Evolutionary conservation across 2,113 vertebrate species (phyloP).

Genomic region (Pygoscelis adeliae): DNA sequence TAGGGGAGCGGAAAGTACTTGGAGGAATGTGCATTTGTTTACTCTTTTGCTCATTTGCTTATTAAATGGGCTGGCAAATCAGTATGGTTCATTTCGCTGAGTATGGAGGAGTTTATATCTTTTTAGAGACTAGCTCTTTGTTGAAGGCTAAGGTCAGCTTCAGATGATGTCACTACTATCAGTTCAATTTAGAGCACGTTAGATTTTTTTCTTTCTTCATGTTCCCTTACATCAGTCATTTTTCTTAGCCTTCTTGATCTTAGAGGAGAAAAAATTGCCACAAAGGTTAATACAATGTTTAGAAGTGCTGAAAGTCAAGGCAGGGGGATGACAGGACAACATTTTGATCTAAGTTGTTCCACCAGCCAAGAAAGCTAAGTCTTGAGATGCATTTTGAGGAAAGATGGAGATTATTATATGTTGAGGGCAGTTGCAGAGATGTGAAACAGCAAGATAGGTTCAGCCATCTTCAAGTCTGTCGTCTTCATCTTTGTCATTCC

Average conservation of each 20-base stretch:
- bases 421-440: not conserved
- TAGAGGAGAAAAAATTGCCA: not conserved
- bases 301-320: not conserved
- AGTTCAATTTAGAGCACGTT: not conserved
- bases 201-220: not conserved
- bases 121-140: not conserved
- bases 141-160: not conserved
- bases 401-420: not conserved
- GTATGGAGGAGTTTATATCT: not conserved
- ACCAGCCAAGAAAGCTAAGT: not conserved
- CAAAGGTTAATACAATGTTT: not conserved
- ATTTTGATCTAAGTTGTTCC: not conserved
- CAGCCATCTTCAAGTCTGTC: not conserved
- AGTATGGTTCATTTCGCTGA: not conserved
- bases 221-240: not conserved
- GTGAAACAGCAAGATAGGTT: not conserved
- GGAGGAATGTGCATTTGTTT: not conserved
- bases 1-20: not conserved
- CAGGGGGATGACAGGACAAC: accelerated
- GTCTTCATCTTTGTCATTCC: not conserved
- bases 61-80: not conserved
- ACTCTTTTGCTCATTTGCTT: not conserved
- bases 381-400: not conserved
- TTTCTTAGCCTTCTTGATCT: not conserved
- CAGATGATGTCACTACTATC: not conserved